phyloP scores from a whole-genome alignment of 2,113 vertebrate species.

The Coptodon rendalli region DNA sequence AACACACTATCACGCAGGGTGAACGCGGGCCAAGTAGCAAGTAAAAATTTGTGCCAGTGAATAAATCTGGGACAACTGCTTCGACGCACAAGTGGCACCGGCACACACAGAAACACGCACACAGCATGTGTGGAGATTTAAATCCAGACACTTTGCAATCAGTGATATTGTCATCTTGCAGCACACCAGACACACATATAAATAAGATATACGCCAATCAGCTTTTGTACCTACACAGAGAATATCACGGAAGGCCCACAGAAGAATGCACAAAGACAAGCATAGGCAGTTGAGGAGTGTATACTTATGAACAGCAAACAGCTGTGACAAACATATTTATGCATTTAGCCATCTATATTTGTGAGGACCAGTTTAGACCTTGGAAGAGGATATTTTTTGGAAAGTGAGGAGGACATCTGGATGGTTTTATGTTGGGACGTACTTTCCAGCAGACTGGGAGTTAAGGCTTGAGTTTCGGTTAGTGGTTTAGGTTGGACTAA shows the following conservation, averaged over 20 bases:
- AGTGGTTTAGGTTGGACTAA: background rate
- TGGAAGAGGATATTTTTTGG: background rate
- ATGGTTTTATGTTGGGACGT: background rate
- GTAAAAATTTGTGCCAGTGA: slow-evolving; percentile 38
- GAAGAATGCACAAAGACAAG: background rate
- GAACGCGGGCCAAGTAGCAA: slow-evolving; percentile 31
- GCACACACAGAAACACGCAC: background rate
- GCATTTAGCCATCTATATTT: background rate
- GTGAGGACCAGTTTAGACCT: background rate
- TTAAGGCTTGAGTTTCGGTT: background rate
- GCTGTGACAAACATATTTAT: background rate
- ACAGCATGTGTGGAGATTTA: slow-evolving; percentile 27
- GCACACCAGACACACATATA: background rate
- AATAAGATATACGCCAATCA: background rate
- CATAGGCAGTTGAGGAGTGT: background rate
- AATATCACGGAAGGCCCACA: background rate
- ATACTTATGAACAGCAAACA: background rate
- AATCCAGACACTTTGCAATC: slow-evolving; percentile 26
- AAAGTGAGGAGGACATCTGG: background rate
- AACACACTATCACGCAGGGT: background rate
- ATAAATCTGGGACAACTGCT: slow-evolving; percentile 59
- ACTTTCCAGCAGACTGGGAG: background rate
- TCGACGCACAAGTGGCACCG: slow-evolving; percentile 25
- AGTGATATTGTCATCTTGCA: slow-evolving; percentile 25
- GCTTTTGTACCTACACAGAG: background rate